Conservation (phyloP, 2,888 invertebrate species). For the Chrysopilus asiliformis region DNA sequence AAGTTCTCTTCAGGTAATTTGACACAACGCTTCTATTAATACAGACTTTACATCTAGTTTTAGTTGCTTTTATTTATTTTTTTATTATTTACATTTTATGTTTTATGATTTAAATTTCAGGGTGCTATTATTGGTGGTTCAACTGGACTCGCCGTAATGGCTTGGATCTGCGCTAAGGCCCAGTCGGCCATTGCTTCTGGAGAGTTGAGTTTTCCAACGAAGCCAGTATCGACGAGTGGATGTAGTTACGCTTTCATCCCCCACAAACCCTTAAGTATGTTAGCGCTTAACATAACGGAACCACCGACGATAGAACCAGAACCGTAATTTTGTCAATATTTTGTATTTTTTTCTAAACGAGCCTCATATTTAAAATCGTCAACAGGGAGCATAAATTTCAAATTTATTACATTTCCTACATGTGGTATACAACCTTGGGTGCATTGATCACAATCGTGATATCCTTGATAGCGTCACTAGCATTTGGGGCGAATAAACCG, state of each 20-base stretch:
- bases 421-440: slow-evolving; percentile 61
- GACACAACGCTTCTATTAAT: no score
- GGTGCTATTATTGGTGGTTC: slow-evolving; percentile 43
- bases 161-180: slow-evolving; percentile 42
- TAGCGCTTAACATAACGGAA: slow-evolving; percentile 22
- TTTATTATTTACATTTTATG: neutral
- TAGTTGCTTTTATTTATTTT: no score
- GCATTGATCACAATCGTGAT: slow-evolving; percentile 42
- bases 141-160: slow-evolving; percentile 38
- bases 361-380: no score
- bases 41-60: no score
- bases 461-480: slow-evolving; percentile 40
- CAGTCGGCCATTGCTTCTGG: slow-evolving; percentile 41
- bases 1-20: neutral
- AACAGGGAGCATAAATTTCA: slow-evolving; percentile 21
- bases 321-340: slow-evolving; percentile 6
- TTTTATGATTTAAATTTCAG: slow-evolving; percentile 20
- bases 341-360: no score
- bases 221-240: slow-evolving; percentile 39
- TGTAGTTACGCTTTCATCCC: slow-evolving; percentile 40
- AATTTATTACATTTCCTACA: slow-evolving; percentile 59
- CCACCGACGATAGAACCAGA: slow-evolving; percentile 8
- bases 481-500: slow-evolving; percentile 40
- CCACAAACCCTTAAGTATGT: slow-evolving; percentile 25
- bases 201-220: slow-evolving; percentile 36